Conservation (phyloP, 2,797 vertebrate species). For the Coilia nasus region DNA sequence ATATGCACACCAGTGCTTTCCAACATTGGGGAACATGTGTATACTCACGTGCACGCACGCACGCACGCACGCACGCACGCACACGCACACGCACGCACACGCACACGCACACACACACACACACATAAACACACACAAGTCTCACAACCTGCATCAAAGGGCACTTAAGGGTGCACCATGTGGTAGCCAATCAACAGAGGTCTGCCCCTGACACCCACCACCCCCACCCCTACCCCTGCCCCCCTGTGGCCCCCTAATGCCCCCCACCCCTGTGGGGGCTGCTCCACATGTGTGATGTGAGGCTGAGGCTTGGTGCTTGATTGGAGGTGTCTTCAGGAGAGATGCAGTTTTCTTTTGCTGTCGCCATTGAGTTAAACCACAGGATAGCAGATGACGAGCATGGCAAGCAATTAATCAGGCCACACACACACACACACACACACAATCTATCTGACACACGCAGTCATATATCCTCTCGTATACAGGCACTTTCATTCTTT, state of each 20-base stretch:
- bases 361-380: not conserved
- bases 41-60: not conserved
- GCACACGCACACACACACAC: not conserved
- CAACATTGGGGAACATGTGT: not conserved
- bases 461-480: too few species aligned
- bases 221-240: not conserved
- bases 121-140: not conserved
- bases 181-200: constrained; percentile 11
- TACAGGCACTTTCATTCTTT: not conserved
- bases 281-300: not conserved
- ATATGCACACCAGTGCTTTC: not conserved
- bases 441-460: not conserved
- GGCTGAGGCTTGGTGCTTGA: constrained; percentile 61
- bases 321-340: not conserved
- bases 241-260: not conserved
- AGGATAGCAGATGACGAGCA: constrained; percentile 33
- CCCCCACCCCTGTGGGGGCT: not conserved
- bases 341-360: not conserved
- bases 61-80: not conserved
- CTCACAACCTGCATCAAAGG: not conserved
- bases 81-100: not conserved
- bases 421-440: constrained; percentile 36
- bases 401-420: constrained; percentile 35
- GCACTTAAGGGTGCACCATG: not conserved
- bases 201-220: not conserved